Conservation (phyloP, 2,888 invertebrate species). For the Eupithecia centaureata region DNA sequence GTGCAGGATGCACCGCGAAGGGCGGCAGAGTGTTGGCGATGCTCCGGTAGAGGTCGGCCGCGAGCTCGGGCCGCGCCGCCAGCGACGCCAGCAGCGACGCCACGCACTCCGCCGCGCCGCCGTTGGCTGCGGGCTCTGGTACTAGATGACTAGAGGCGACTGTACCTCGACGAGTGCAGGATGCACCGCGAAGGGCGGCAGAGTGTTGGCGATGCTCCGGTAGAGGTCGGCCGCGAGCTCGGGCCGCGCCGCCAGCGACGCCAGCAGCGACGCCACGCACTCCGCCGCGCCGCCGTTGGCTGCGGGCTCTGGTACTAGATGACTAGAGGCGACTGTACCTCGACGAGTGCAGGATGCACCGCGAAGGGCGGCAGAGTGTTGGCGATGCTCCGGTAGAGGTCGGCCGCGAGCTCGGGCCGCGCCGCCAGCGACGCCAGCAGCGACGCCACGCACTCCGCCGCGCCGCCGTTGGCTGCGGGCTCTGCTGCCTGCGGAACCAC, state of each 20-base stretch:
- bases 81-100: constrained; percentile 62
- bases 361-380: no score
- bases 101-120: constrained; percentile 60
- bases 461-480: constrained; percentile 40
- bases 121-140: no score
- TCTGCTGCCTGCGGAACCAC: constrained; percentile 40
- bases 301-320: no score
- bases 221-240: constrained; percentile 61
- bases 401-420: no score
- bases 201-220: constrained; percentile 60
- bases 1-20: constrained; percentile 54
- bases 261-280: constrained; percentile 61
- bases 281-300: constrained; percentile 58
- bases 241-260: constrained; percentile 55
- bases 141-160: no score
- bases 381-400: no score
- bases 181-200: constrained; percentile 59
- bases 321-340: no score
- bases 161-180: constrained; percentile 61
- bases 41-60: constrained; percentile 56
- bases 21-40: constrained; percentile 64
- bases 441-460: no score
- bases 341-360: no score
- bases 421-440: no score
- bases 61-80: constrained; percentile 55